A percentile compares a stretch with the other conserved stretches of the same genome.
phyloP scores from a whole-genome alignment of 2,113 vertebrate genomes.

The Coptodon bakossiorum region DNA sequence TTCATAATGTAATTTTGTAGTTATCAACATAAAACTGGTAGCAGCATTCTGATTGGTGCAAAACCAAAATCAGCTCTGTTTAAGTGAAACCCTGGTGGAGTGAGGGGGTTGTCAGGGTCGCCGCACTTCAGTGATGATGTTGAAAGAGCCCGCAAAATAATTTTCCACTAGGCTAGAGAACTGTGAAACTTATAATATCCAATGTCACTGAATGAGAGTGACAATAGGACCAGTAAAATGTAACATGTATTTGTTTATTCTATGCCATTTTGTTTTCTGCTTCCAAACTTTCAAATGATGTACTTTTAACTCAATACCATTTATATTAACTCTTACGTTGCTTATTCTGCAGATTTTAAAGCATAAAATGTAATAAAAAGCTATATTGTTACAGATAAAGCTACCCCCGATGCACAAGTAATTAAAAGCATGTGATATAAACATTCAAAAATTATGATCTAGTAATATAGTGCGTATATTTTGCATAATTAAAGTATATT shows the following conservation, averaged over 20 bases:
- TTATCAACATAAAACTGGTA: background rate
- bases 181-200: background rate
- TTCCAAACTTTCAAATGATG: background rate
- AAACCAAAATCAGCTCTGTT: background rate
- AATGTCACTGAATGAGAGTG: background rate
- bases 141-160: background rate
- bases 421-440: background rate
- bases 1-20: background rate
- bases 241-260: background rate
- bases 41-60: background rate
- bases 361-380: background rate
- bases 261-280: background rate
- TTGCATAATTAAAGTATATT: background rate
- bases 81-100: background rate
- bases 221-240: background rate
- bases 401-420: background rate
- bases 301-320: background rate
- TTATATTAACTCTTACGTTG: background rate
- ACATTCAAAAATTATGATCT: background rate
- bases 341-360: background rate
- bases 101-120: background rate
- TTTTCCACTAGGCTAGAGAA: background rate
- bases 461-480: background rate
- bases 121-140: background rate
- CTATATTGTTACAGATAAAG: background rate